Conservation (phyloP, 92 coral and sea anemone species). For the Phenganax marumi region DNA sequence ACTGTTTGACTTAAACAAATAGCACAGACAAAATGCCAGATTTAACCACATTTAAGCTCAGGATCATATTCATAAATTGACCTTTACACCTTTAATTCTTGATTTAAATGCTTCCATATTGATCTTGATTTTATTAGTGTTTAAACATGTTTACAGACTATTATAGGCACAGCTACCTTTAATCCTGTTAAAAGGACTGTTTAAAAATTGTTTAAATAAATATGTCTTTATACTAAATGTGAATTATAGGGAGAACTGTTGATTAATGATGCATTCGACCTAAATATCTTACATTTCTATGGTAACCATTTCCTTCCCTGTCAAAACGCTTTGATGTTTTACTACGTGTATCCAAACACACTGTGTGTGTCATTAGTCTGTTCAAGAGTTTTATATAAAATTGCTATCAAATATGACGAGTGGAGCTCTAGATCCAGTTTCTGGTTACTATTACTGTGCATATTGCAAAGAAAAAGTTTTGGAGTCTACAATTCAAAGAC, state of each 20-base stretch:
- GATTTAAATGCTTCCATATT: too few species aligned
- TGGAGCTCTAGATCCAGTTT: neutral
- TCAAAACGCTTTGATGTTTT: neutral
- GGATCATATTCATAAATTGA: too few species aligned
- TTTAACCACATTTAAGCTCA: too few species aligned
- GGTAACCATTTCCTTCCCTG: neutral
- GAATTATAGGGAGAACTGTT: neutral
- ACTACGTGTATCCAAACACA: too few species aligned
- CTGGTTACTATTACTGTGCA: slow-evolving; percentile 35
- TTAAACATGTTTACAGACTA: too few species aligned
- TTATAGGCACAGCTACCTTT: too few species aligned
- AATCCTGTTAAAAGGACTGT: too few species aligned
- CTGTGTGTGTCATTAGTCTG: neutral
- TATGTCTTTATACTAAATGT: neutral
- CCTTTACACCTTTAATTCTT: too few species aligned
- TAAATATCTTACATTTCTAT: neutral
- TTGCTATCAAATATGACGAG: neutral
- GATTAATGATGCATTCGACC: neutral
- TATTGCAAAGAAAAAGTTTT: slow-evolving; percentile 37
- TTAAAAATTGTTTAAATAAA: too few species aligned
- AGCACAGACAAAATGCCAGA: too few species aligned
- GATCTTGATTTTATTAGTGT: too few species aligned
- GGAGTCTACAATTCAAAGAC: slow-evolving; percentile 37
- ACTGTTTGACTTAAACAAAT: too few species aligned
- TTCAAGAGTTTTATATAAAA: neutral